Percentiles rank a stretch among this genome's conserved stretches.
phyloP scores from a whole-genome alignment of 2,113 vertebrate species.

The Larimichthys polyactis region DNA sequence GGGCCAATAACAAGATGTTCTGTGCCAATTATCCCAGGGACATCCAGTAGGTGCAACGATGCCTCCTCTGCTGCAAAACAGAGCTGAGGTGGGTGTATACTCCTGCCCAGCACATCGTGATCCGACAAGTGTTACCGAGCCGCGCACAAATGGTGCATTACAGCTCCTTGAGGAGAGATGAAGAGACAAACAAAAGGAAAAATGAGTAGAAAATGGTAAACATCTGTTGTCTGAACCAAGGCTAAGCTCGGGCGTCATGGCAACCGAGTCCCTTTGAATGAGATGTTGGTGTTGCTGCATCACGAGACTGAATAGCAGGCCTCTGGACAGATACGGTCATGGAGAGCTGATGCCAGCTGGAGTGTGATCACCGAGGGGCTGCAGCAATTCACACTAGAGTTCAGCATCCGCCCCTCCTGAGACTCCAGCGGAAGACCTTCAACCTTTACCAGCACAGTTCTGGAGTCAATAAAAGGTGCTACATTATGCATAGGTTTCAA shows the following conservation, averaged over 20 bases:
- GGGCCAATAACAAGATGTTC: conserved; percentile 63
- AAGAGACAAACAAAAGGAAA: conserved; percentile 42
- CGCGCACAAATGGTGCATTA: conserved; percentile 24
- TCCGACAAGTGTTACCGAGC: conserved; percentile 56
- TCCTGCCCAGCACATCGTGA: conserved; percentile 55
- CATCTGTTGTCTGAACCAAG: conserved; percentile 44
- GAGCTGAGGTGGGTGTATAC: conserved; percentile 47
- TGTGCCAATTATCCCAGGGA: conserved; percentile 64
- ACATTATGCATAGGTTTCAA: neutral
- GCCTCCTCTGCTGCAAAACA: conserved; percentile 36
- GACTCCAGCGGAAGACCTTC: neutral
- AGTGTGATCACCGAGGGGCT: conserved; percentile 11
- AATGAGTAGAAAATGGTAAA: conserved; percentile 48
- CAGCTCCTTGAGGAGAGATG: conserved; percentile 38
- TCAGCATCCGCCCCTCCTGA: conserved; percentile 12
- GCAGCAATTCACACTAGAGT: conserved; percentile 21
- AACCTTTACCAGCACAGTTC: neutral
- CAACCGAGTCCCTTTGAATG: conserved; percentile 69
- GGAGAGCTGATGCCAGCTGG: conserved; percentile 21
- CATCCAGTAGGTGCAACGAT: conserved; percentile 43
- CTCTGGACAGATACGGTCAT: conserved; percentile 16
- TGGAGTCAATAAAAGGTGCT: conserved; percentile 6
- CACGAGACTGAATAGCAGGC: conserved; percentile 48
- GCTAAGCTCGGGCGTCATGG: conserved; percentile 72
- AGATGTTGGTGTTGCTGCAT: conserved; percentile 59